These are phyloP conservation scores for Oceanodroma leucorhoa DNA, from an alignment of 2,797 vertebrate genomes.

Conservation along the genomic window DNA sequence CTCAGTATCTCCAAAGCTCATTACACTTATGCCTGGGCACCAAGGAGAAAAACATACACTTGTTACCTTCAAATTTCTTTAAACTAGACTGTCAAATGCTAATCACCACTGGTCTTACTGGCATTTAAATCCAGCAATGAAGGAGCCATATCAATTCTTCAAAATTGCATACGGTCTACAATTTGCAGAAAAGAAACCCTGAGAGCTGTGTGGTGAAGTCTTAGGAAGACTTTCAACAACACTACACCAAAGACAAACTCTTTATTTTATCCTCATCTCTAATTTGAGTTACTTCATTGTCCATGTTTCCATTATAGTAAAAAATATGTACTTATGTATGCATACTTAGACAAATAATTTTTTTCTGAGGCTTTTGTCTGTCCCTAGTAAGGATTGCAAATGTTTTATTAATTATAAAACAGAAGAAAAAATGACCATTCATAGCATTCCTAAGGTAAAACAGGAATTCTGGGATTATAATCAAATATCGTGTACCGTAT, in stretches of 20 bases:
- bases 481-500: neutral
- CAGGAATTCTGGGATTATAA: neutral
- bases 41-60: neutral
- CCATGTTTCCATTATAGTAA: neutral
- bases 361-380: neutral
- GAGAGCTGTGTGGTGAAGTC: neutral
- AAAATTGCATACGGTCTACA: neutral
- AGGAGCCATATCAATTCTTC: neutral
- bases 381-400: neutral
- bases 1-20: neutral
- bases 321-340: neutral
- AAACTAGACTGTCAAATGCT: neutral
- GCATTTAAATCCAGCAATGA: neutral
- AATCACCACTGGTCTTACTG: neutral
- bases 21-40: neutral
- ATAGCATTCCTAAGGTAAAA: neutral
- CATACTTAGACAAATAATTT: neutral
- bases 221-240: neutral
- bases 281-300: neutral
- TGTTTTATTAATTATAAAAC: neutral
- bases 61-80: neutral
- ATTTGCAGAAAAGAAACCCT: neutral
- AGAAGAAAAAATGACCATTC: neutral
- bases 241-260: neutral
- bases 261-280: neutral